These are phyloP conservation scores for Tautogolabrus adspersus DNA, from an alignment of 2,113 vertebrate species.

Conservation along the genomic window DNA sequence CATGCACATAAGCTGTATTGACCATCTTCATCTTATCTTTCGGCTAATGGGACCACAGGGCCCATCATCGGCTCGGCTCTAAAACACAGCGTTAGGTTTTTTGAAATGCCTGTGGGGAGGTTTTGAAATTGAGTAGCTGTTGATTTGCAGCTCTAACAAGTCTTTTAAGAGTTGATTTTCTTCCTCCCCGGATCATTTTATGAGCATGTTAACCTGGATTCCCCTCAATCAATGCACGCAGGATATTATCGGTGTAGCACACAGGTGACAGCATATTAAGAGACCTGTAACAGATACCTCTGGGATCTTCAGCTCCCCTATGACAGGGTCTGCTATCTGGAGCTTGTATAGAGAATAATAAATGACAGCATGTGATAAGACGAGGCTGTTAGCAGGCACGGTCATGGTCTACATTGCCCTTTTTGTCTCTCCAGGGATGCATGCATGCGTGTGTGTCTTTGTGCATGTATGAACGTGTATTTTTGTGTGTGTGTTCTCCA, in stretches of 20 bases:
- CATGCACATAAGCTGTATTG: constrained; percentile 60
- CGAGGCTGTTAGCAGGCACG: constrained; percentile 73
- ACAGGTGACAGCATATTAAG: constrained; percentile 76
- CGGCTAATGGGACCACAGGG: constrained; percentile 75
- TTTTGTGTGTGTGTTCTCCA: constrained; percentile 39
- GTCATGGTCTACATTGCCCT: constrained; percentile 77
- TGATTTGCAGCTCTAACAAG: constrained; percentile 74
- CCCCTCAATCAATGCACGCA: constrained; percentile 62
- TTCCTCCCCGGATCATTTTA: constrained; percentile 43
- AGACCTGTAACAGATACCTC: constrained; percentile 71
- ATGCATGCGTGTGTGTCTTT: constrained; percentile 28
- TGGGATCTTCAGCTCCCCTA: constrained; percentile 72
- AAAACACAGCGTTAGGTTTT: constrained; percentile 47
- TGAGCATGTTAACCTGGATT: constrained; percentile 67
- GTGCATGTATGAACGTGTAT: constrained; percentile 29
- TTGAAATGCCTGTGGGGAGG: constrained; percentile 66
- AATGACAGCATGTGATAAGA: constrained; percentile 79
- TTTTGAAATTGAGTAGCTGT: constrained; percentile 75
- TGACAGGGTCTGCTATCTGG: constrained; percentile 71
- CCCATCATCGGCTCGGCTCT: constrained; percentile 73
- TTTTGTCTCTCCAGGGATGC: constrained; percentile 72
- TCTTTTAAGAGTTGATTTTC: constrained; percentile 67
- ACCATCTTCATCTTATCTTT: constrained; percentile 76
- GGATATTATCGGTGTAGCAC: constrained; percentile 51
- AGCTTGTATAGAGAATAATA: constrained; percentile 73